phyloP scores from a whole-genome alignment of 1,140 invertebrate genomes.

The Leptoteleia sp. region DNA sequence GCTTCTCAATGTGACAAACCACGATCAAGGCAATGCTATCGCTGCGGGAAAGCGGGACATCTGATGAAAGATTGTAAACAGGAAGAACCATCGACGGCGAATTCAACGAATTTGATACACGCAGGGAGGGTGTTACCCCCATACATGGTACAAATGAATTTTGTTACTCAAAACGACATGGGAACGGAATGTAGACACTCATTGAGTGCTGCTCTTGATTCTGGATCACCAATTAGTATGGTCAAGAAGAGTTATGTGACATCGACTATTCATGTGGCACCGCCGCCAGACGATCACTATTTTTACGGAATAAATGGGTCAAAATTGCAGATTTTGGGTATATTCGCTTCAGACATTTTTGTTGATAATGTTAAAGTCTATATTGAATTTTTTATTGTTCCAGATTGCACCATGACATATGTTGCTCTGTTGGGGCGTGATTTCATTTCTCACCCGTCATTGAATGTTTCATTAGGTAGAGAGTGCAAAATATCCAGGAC shows the following conservation, averaged over 20 bases:
- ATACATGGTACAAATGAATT: constrained; percentile 20
- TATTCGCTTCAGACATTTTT: too few species aligned
- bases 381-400: too few species aligned
- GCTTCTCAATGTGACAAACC: constrained; percentile 11
- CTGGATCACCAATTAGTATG: constrained; percentile 42
- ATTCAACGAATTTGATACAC: constrained; percentile 12
- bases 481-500: too few species aligned
- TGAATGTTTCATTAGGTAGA: too few species aligned
- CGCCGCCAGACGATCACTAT: background rate
- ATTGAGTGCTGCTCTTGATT: constrained; percentile 29
- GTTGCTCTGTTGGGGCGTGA: too few species aligned
- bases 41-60: constrained; percentile 17
- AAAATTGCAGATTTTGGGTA: too few species aligned
- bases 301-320: background rate
- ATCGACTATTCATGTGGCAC: background rate
- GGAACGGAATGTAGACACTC: constrained; percentile 4
- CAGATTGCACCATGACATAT: too few species aligned
- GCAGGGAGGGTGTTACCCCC: background rate
- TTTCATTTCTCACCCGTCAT: too few species aligned
- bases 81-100: background rate
- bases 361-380: too few species aligned
- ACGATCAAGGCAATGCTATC: constrained; percentile 11
- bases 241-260: background rate
- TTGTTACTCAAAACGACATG: background rate
- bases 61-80: constrained; percentile 21